Conservation (phyloP, 2,888 invertebrate species). For the Eucriotettix oculatus region DNA sequence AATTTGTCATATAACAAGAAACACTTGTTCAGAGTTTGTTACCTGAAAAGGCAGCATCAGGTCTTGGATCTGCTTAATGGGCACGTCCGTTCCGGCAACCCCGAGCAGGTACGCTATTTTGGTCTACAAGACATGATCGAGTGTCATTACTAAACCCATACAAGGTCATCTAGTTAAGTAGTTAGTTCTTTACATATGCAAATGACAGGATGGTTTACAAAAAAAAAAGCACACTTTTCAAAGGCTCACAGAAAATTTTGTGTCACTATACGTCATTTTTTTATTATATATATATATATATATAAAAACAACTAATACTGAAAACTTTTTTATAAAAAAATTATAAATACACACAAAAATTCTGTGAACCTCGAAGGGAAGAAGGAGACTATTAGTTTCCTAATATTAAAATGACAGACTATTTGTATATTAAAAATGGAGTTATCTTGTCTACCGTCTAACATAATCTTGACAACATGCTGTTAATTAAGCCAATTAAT, state of each 20-base stretch:
- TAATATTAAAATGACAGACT: too few relatives aligned
- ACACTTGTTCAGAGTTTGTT: background rate
- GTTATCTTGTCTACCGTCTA: too few relatives aligned
- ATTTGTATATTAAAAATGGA: too few relatives aligned
- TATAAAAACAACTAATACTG: background rate
- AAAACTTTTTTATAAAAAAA: background rate
- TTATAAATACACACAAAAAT: background rate
- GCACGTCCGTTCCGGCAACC: constrained; percentile 15
- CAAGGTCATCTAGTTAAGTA: too few relatives aligned
- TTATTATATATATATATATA: background rate
- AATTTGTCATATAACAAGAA: too few relatives aligned
- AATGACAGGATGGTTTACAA: too few relatives aligned
- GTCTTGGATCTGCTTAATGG: constrained; percentile 12
- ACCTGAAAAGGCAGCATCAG: constrained; percentile 14
- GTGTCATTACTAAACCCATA: too few relatives aligned
- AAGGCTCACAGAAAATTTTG: background rate
- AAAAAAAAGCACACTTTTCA: background rate
- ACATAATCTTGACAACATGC: too few relatives aligned
- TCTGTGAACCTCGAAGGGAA: background rate
- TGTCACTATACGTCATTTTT: background rate
- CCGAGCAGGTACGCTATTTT: constrained; percentile 14
- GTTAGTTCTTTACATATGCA: too few relatives aligned
- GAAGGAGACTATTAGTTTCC: background rate
- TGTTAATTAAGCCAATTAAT: too few relatives aligned
- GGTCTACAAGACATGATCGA: constrained; percentile 7